Percentiles rank a stretch among this genome's conserved stretches.
Conservation (phyloP, 2,888 invertebrate genomes). For the Chaitophorus viminalis region DNA sequence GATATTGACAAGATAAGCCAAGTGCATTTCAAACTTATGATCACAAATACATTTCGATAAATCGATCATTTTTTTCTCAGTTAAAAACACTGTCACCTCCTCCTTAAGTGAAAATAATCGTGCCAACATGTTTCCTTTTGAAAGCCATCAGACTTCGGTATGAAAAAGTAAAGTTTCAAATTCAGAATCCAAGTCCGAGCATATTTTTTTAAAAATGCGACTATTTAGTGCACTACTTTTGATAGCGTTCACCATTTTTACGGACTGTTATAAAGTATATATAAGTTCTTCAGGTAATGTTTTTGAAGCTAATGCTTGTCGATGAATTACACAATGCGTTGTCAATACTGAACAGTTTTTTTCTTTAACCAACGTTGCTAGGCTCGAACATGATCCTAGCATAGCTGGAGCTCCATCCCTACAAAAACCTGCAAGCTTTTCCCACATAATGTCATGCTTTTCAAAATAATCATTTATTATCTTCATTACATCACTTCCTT, state of each 20-base stretch:
- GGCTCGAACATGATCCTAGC: constrained; percentile 60
- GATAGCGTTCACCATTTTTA: constrained; percentile 46
- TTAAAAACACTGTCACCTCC: constrained; percentile 58
- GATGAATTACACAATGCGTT: constrained; percentile 58
- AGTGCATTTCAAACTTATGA: too few species aligned
- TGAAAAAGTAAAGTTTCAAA: too few species aligned
- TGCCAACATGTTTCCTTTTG: constrained; percentile 59
- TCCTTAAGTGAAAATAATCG: constrained; percentile 53
- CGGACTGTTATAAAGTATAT: constrained; percentile 7
- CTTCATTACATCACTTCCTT: too few species aligned
- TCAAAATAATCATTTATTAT: not conserved
- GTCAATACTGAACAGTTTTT: constrained; percentile 48
- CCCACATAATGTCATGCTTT: constrained; percentile 34
- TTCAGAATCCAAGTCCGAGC: constrained; percentile 46
- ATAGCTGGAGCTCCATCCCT: constrained; percentile 58
- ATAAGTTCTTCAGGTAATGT: constrained; percentile 49
- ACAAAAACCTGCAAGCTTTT: constrained; percentile 57
- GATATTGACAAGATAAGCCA: too few species aligned
- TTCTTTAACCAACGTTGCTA: constrained; percentile 58
- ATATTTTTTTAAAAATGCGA: constrained; percentile 42
- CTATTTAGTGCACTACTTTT: constrained; percentile 55
- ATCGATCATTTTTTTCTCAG: constrained; percentile 47
- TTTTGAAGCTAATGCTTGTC: constrained; percentile 61
- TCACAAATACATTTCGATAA: constrained; percentile 24
- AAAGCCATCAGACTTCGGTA: constrained; percentile 62